Base-by-base conservation (phyloP, 2,888 invertebrate species). In the Dendrolimus houi region DNA sequence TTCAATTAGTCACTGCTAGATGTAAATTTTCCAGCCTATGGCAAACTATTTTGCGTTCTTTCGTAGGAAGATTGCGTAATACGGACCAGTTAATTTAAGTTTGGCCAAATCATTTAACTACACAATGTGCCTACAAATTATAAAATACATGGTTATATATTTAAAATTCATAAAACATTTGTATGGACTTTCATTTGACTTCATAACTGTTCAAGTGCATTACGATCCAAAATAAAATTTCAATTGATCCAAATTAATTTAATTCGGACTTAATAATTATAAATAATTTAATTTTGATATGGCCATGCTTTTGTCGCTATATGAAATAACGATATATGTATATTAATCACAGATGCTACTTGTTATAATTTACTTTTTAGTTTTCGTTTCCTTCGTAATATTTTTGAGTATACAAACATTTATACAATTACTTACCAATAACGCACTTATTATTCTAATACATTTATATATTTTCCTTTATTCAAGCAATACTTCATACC, bases 401-500 rank as follows among this genome's bases (percentile, higher is more conserved):
- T 69, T 75, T 83, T 78, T 75, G 82, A 81, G 81, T 83, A 82
- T 79, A 85, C 79, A 81, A 29, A 82, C 79, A 81, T 75, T 79
- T 85, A 77, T 81, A 85, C 82, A 85, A 71, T 81, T 81, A 75
- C 86, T 87, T 87, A 87, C 81, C 82, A 79, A 83, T 85, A 86
- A 85, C 79, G 76, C 81, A 78, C 86, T 86, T 87, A 84, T 74
- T 74, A 82, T 73, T 80, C 87, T 89, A 87, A 82, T 83, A 87
- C 83, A 85, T 85, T 85, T 81, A 81, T 78, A 74, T 61, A 57
- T 61, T 82, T 83, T 80, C 81, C 75, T 84, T 85, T 85, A 84
- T 80, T 79, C 89, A 90, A 88, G 87, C 87, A 87, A 85, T 85
- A 87, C 87, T 84, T 84, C 85, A 85, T 82, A 83, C 79, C 87